Conservation (phyloP, 2,113 vertebrate species). For the Entelurus aequoreus region DNA sequence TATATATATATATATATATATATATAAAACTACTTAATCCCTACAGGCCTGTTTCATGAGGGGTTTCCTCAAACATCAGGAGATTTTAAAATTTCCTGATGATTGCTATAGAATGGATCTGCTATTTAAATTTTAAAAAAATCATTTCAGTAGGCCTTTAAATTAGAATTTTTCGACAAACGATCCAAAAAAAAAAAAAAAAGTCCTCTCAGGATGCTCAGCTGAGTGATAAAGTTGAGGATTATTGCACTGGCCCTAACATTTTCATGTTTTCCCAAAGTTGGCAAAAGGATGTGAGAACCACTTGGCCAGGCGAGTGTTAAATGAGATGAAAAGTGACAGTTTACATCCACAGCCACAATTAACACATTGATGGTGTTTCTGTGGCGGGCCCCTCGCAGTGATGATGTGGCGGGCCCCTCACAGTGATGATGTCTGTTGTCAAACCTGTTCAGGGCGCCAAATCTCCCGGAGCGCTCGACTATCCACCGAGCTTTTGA, state of each 20-base stretch:
- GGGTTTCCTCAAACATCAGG: no score
- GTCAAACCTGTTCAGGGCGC: conserved; percentile 99
- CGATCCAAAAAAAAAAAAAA: no score
- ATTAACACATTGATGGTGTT: conserved; percentile 99
- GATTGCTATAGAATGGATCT: no score
- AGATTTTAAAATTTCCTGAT: no score
- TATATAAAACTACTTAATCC: no score
- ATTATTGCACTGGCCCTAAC: conserved; percentile 55
- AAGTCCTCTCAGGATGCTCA: no score
- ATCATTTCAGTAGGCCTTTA: no score
- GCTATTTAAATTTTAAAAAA: no score
- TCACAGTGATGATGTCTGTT: conserved; percentile 99
- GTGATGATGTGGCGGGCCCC: conserved; percentile 99
- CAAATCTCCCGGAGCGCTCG: conserved; percentile 99
- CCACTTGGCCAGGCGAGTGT: conserved; percentile 83
- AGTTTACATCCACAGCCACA: conserved; percentile 99
- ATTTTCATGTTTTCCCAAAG: conserved; percentile 79
- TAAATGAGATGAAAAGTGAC: conserved; percentile 99
- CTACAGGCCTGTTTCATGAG: no score
- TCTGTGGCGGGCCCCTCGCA: conserved; percentile 93
- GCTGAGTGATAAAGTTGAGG: background rate
- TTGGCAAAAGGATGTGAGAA: conserved; percentile 79
- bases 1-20: no score
- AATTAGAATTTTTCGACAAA: no score
- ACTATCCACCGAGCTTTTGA: conserved; percentile 98